These are phyloP conservation scores for Sternotherus odoratus DNA, from an alignment of 2,797 vertebrate species.

Conservation along the genomic window DNA sequence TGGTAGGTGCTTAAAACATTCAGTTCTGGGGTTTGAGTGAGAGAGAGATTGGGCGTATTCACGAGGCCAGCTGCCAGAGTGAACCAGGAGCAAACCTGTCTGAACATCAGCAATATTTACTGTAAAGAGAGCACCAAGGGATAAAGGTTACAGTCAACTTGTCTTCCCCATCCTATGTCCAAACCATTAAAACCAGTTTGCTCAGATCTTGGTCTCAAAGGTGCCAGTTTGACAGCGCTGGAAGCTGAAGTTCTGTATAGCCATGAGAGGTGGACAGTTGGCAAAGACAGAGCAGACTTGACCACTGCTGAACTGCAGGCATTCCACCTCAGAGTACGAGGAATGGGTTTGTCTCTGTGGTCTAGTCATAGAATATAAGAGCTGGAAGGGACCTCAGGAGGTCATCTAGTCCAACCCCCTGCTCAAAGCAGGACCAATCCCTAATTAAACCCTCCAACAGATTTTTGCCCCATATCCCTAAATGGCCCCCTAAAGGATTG, in stretches of 20 bases:
- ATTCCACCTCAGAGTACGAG: neutral
- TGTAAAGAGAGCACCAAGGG: neutral
- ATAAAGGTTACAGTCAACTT: accelerated
- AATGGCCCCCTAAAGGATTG: too few relatives aligned
- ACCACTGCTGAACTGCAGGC: neutral
- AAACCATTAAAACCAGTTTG: accelerated
- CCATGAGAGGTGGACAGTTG: neutral
- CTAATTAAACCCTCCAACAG: too few relatives aligned
- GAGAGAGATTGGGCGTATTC: neutral
- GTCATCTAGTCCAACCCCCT: too few relatives aligned
- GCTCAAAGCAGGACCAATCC: too few relatives aligned
- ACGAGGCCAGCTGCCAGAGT: neutral
- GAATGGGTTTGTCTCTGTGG: neutral
- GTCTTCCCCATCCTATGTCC: neutral
- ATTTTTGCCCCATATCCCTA: too few relatives aligned
- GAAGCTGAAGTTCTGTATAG: neutral
- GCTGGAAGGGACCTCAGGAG: too few relatives aligned
- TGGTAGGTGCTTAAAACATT: neutral
- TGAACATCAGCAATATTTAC: neutral
- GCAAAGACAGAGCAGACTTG: neutral
- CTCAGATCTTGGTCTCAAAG: neutral
- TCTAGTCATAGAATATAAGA: neutral
- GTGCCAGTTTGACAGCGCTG: neutral
- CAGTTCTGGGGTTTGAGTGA: neutral
- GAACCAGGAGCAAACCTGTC: neutral